phyloP scores from a whole-genome alignment of 2,888 invertebrate genomes.

The Dasysyrphus albostriatus region DNA sequence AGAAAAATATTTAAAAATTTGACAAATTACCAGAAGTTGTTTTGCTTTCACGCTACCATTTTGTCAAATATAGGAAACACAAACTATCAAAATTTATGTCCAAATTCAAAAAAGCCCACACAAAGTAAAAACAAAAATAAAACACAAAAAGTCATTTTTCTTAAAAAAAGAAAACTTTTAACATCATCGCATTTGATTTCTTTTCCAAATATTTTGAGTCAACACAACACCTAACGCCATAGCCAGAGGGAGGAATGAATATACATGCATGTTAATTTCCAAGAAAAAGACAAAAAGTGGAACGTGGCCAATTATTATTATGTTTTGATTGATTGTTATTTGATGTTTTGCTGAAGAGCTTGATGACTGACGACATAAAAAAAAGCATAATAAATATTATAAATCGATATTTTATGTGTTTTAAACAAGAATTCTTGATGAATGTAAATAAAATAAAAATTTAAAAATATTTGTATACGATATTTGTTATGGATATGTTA shows the following conservation, averaged over 20 bases:
- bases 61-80: neutral
- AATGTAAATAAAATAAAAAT: neutral
- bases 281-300: conserved; percentile 8
- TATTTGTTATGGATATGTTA: conserved; percentile 21
- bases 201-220: neutral
- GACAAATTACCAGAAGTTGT: neutral
- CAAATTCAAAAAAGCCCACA: neutral
- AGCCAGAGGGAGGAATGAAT: neutral
- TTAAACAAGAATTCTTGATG: neutral
- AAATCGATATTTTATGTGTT: neutral
- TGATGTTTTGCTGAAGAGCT: conserved; percentile 11
- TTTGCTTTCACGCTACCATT: neutral
- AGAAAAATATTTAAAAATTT: neutral
- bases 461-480: neutral
- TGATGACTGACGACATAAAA: neutral
- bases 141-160: neutral
- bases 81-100: conserved; percentile 5
- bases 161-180: conserved; percentile 18
- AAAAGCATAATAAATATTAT: neutral
- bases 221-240: conserved; percentile 2
- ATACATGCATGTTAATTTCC: conserved; percentile 8
- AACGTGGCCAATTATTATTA: conserved; percentile 37
- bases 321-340: conserved; percentile 40
- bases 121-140: neutral
- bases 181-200: neutral